Percentiles rank a stretch among this genome's conserved stretches.
Conservation (phyloP, 2,888 invertebrate species). For the Trisateles emortualis region DNA sequence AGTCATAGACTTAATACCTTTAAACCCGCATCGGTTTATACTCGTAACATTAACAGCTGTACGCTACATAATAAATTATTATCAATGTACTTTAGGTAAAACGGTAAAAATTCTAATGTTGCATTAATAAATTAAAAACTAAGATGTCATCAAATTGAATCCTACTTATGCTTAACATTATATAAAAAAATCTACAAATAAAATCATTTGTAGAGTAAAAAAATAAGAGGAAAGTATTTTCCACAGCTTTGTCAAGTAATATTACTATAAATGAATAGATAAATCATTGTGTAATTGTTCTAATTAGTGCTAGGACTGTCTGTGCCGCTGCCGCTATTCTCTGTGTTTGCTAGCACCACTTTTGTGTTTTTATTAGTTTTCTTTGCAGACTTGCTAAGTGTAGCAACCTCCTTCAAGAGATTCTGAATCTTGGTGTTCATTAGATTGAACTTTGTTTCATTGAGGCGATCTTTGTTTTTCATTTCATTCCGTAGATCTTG, state of each 20-base stretch:
- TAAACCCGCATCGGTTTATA: slow-evolving; percentile 54
- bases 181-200: slow-evolving; percentile 81
- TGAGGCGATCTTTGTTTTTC: slow-evolving; percentile 92
- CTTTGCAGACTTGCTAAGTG: slow-evolving; percentile 92
- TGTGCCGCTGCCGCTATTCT: slow-evolving; percentile 92
- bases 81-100: slow-evolving; percentile 48
- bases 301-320: slow-evolving; percentile 91
- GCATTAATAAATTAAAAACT: slow-evolving; percentile 58
- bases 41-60: slow-evolving; percentile 31
- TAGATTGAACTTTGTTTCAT: slow-evolving; percentile 92
- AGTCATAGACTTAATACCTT: slow-evolving; percentile 50
- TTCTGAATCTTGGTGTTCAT: slow-evolving; percentile 93
- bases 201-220: slow-evolving; percentile 85
- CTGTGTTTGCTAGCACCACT: slow-evolving; percentile 76
- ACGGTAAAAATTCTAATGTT: slow-evolving; percentile 52
- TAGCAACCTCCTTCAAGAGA: slow-evolving; percentile 94
- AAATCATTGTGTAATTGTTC: slow-evolving; percentile 48
- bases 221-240: slow-evolving; percentile 81
- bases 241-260: slow-evolving; percentile 54
- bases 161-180: slow-evolving; percentile 77
- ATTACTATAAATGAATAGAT: slow-evolving; percentile 27
- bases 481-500: slow-evolving; percentile 94
- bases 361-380: slow-evolving; percentile 87
- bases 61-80: slow-evolving; percentile 37
- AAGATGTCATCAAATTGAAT: slow-evolving; percentile 70